Conservation (phyloP, 1,140 invertebrate genomes). For the Drosophila baimaii region DNA sequence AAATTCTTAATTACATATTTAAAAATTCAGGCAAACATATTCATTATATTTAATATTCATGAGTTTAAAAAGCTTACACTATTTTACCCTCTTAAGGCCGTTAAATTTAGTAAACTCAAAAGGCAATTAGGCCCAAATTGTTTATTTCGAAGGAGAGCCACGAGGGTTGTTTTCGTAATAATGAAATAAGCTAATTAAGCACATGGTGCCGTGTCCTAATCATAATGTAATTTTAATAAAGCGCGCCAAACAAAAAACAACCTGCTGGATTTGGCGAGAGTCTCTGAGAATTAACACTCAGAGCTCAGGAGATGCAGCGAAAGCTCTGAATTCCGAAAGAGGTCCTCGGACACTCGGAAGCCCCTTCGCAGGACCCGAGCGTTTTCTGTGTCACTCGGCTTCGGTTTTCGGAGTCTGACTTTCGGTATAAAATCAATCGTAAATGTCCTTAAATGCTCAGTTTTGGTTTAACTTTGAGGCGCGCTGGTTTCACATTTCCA, state of each 20-base stretch:
- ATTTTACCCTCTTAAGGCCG: not conserved
- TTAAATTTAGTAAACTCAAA: not conserved
- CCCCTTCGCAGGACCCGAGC: constrained; percentile 26
- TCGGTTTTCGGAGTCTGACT: constrained; percentile 45
- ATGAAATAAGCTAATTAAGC: constrained; percentile 47
- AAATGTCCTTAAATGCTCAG: constrained; percentile 83
- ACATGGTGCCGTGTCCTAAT: constrained; percentile 47
- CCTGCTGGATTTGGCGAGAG: constrained; percentile 58
- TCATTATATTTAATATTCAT: not conserved
- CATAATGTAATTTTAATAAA: constrained; percentile 53
- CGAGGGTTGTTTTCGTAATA: constrained; percentile 16
- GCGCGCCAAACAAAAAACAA: constrained; percentile 72
- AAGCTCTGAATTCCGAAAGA: constrained; percentile 65
- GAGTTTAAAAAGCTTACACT: not conserved
- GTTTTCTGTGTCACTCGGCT: constrained; percentile 69
- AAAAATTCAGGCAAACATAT: not conserved
- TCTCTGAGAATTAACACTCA: not conserved
- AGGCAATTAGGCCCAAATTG: constrained; percentile 2
- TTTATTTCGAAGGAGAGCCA: not conserved
- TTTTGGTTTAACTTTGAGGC: constrained; percentile 76
- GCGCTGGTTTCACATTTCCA: constrained; percentile 59
- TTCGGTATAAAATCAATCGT: constrained; percentile 84
- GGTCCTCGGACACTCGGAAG: constrained; percentile 8
- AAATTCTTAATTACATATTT: not conserved
- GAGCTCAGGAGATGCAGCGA: constrained; percentile 10